Base-by-base conservation (phyloP, 2,113 vertebrate species). In the Oxygymnocypris stewartii region DNA sequence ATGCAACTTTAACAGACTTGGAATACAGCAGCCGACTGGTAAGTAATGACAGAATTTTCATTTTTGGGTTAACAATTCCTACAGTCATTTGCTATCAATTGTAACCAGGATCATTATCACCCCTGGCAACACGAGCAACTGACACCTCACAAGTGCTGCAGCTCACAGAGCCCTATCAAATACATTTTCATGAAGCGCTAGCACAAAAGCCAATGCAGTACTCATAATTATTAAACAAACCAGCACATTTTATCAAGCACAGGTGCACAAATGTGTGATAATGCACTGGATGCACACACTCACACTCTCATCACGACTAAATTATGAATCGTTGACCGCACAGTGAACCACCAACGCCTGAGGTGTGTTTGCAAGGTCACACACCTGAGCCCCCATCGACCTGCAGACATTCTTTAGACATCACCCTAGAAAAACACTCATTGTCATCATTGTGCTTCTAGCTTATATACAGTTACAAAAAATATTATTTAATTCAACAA, bases 301-400 rank as follows among this genome's bases (percentile, higher is more conserved):
- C 28, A 1, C 25, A 35, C n/a, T 25, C 49, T 79, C 79, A 11
- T 40, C 18, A 47, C 8, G 4, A n/a, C 23, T 87, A 0, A 87
- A 87, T 82, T 71, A 89, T 87, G 74, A 89, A 87, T 87, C 31
- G 2, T 10, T 87, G 85, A 44, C 82, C 49, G 5, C 69, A 42
- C 4, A 54, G 11, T 85, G 85, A 87, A 87, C 82, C 40, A 2
- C 28, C 16, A 42, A 11, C 20, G n/a, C 47, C 31, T 49, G n/a
- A 47, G 37, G n/a, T 54, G 13, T 57, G 42, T 77, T 25, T 75
- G 23, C 28, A 40, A 44, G 20, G 54, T 28, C 67, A 1, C 23
- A 57, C 37, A 84, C 51, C 69, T 65, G 84, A 40, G 54, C 71
- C 49, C 44, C 3, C 4, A 54, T 63, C 20, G 71, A 25, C 57